A percentile compares a stretch with the other conserved stretches of the same genome.
phyloP scores from a whole-genome alignment of 2,797 vertebrate species.

The Channallabes apus region DNA sequence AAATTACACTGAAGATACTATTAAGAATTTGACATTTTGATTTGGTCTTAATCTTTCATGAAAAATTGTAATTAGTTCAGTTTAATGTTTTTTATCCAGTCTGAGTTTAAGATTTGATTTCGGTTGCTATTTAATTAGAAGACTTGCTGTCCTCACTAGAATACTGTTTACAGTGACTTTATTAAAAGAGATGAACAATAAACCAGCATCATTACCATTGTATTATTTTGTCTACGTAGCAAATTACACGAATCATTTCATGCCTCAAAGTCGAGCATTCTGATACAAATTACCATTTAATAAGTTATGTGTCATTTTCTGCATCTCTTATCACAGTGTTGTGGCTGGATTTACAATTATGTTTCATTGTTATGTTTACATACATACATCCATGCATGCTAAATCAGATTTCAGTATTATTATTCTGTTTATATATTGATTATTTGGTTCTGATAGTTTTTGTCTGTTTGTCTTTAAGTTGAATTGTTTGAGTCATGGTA shows the following conservation, averaged over 20 bases:
- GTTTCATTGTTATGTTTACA: neutral
- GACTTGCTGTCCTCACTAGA: neutral
- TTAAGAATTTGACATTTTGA: neutral
- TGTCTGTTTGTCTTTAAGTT: neutral
- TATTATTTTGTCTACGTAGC: neutral
- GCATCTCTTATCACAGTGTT: neutral
- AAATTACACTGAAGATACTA: neutral
- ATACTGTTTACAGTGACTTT: neutral
- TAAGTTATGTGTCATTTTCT: neutral
- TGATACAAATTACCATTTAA: constrained; percentile 1
- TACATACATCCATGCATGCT: neutral
- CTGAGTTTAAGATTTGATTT: neutral
- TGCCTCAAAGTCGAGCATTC: neutral
- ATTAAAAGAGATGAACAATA: neutral
- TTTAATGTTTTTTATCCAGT: neutral
- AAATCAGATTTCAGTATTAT: neutral
- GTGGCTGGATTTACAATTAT: neutral
- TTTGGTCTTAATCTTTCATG: neutral
- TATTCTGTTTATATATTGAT: neutral
- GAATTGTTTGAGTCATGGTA: neutral
- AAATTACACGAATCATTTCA: neutral
- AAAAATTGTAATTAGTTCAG: neutral
- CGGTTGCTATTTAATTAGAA: neutral
- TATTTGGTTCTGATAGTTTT: neutral
- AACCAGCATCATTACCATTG: neutral